Percentiles rank a stretch among this genome's conserved stretches.
phyloP scores from a whole-genome alignment of 37 sponge, comb jelly and placozoan genomes.

The Halisarca cf. caerulea region DNA sequence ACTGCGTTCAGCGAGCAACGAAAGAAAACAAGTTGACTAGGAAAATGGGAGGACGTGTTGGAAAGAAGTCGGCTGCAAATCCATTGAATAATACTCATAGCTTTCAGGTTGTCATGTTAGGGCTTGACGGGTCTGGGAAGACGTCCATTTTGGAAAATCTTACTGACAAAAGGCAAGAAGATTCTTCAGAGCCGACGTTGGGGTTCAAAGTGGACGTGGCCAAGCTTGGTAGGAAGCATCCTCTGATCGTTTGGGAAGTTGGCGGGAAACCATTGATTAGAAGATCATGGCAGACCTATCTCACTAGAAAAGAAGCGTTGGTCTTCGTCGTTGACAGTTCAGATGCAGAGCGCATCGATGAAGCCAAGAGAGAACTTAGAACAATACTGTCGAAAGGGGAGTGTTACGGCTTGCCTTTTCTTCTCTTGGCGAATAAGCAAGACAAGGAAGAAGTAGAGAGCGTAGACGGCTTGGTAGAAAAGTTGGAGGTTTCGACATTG shows the following conservation, averaged over 20 bases:
- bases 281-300: not conserved
- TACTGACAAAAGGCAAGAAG: too few species aligned
- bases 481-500: too few species aligned
- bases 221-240: not conserved
- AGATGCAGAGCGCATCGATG: not conserved
- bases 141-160: too few species aligned
- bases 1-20: too few species aligned
- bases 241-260: not conserved
- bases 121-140: too few species aligned
- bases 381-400: not conserved
- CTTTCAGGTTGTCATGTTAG: too few species aligned
- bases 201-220: not conserved
- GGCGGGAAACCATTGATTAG: not conserved
- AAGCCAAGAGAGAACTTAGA: not conserved
- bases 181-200: not conserved
- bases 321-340: not conserved
- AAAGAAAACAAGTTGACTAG: too few species aligned
- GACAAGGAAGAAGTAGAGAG: not conserved
- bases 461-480: too few species aligned
- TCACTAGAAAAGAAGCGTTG: not conserved
- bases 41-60: too few species aligned
- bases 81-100: too few species aligned
- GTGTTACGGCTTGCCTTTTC: not conserved
- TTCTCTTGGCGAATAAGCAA: not conserved
- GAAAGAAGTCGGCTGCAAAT: too few species aligned